Base-by-base conservation (phyloP, 2,113 vertebrate genomes). In the Odobenus rosmarus region DNA sequence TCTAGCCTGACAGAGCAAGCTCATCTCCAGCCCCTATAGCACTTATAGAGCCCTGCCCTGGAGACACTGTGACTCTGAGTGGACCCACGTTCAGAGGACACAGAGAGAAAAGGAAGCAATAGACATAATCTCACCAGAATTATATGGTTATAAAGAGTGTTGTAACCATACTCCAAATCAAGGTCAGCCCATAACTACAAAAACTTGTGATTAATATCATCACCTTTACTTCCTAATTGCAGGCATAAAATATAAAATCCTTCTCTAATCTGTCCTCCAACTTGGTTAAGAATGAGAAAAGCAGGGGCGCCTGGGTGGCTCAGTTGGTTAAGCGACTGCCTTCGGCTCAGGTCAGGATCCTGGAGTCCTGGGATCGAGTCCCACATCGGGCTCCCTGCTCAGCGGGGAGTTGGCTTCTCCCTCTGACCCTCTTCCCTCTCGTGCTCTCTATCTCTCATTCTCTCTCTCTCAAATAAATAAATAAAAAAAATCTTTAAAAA, bases 51-150 rank as follows among this genome's bases (percentile, higher is more conserved):
- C n/a, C 23, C 28, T 88, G 12, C 16, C n/a, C 76, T 8, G 33
- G n/a, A 92, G 59, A 82, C 19, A 83, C 42, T 5, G 1, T 46
- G n/a, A 61, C 74, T 31, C 21, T 3, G 51, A 23, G 18, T 57
- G 4, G 53, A 53, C 51, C 26, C 93, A 81, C 13, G 42, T 72
- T 86, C 57, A 72, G 51, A 90, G 51, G 28, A 69, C 31, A 24
- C 28, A 33, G 62, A 81, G 62, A 67, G 21, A 31, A 96, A 64
- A 72, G 42, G 69, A 90, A 89, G 83, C 69, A 94, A 92, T 88
- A 77, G 79, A 87, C 26, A 59, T 36, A 64, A 96, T 74, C 53
- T 28, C 19, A 12, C 11, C 49, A 28, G n/a, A 74, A 62, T 93
- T 81, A 19, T 94, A 62, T 36, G 31, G 79, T 64, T 69, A 69